Conservation (phyloP, 2,113 vertebrate species). For the Cyphomyrus plagiostoma region DNA sequence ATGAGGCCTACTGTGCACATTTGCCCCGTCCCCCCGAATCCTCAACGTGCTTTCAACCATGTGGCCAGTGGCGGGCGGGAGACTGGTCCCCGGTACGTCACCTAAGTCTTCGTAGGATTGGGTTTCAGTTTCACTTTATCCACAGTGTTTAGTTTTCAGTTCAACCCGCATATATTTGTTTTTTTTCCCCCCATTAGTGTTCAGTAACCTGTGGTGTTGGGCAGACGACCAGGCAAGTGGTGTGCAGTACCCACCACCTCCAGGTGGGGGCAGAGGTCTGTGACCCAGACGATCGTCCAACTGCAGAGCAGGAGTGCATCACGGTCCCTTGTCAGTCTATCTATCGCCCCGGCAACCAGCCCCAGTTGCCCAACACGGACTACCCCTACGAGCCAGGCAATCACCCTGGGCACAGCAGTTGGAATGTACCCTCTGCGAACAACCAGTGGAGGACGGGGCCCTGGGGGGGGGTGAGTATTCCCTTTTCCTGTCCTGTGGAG, state of each 20-base stretch:
- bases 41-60: slow-evolving; percentile 76
- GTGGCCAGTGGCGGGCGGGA: slow-evolving; percentile 83
- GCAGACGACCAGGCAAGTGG: slow-evolving; percentile 70
- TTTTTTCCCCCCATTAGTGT: slow-evolving; percentile 52
- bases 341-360: slow-evolving; percentile 55
- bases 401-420: slow-evolving; percentile 63
- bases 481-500: not conserved
- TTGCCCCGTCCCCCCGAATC: slow-evolving; percentile 74
- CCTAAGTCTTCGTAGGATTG: slow-evolving; percentile 27
- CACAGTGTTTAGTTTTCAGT: not conserved
- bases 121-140: not conserved
- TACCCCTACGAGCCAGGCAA: slow-evolving; percentile 49
- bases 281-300: slow-evolving; percentile 68
- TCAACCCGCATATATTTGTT: slow-evolving; percentile 41
- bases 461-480: slow-evolving; percentile 85
- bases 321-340: slow-evolving; percentile 62
- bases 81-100: slow-evolving; percentile 86
- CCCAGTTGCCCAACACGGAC: slow-evolving; percentile 61
- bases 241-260: slow-evolving; percentile 79
- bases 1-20: slow-evolving; percentile 75
- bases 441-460: slow-evolving; percentile 95
- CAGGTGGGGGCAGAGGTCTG: slow-evolving; percentile 76
- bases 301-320: slow-evolving; percentile 70
- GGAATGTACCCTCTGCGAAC: slow-evolving; percentile 62
- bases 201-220: slow-evolving; percentile 79